Evolutionary conservation across 2,888 invertebrate genomes (phyloP), one percentile per base, ranked within the genome.

Genomic region (Linyphia triangularis): DNA sequence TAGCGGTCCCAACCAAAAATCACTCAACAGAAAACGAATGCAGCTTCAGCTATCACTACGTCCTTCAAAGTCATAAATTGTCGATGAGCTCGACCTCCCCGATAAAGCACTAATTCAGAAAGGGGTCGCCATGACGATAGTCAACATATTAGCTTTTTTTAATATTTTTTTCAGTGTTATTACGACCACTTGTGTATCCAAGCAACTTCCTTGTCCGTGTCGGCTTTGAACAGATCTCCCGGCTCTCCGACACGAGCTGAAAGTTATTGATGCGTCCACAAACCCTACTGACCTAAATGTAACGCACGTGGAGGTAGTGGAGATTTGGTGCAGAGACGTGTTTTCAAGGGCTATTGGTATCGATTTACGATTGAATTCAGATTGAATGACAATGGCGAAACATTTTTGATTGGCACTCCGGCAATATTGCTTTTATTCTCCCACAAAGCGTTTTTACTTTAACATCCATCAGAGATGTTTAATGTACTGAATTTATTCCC

Each of bases 221-320:
- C 13, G 67, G 43, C 33, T 51, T 26, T 24, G 72, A 43, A 40
- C 5, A 19, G 33, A 43, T 40, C 16, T n/a, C 9, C 40, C 51
- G 16, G 13, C 16, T 16, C 40, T 10, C 24, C 10, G 33, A 70
- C 26, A 26, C 24, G n/a, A 43, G 22, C 28, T 19, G 40, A 63
- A 59, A 78, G 63, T 33, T 65, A 67, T 67, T 67, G 79, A 78
- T n/a, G 43, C 43, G 51, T 26, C 83, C 51, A 79, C 5, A 51
- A 51, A 67, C 37, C 63, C 72, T 33, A 77, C 69, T 85, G 85
- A 85, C 85, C 85, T 69, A 85, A 4, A 69, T 75, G 30, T n/a
- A 0, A 6, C 19, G 24, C 57, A 57, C 65, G 75, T 67, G 57
- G n/a, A 30, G 22, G n/a, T n/a, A 13, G 16, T 26, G 7, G 67